Conservation (phyloP, 2,888 invertebrate genomes). For the Caenorhabditis doughertyi region DNA sequence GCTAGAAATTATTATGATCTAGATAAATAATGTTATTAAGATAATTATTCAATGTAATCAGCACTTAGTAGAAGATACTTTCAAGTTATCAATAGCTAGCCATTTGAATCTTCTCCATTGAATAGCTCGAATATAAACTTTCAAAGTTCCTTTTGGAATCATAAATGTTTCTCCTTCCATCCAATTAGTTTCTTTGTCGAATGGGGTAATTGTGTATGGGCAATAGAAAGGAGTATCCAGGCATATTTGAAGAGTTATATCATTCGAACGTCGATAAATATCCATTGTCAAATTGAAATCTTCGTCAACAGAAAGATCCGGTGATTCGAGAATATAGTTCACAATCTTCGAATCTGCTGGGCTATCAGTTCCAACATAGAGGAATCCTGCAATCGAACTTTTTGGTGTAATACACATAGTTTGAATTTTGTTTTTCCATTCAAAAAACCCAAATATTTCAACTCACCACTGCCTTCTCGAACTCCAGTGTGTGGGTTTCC, state of each 20-base stretch:
- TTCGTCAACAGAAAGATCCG: slow-evolving; percentile 68
- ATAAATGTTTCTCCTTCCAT: slow-evolving; percentile 70
- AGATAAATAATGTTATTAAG: slow-evolving; percentile 7
- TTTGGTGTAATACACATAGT: too few relatives aligned
- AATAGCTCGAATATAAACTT: slow-evolving; percentile 77
- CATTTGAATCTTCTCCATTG: slow-evolving; percentile 80
- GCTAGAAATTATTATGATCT: slow-evolving; percentile 39
- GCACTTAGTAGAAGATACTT: slow-evolving; percentile 47
- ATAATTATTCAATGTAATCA: not conserved
- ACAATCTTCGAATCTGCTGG: slow-evolving; percentile 58
- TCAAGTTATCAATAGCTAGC: slow-evolving; percentile 78
- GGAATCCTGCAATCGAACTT: slow-evolving; percentile 72
- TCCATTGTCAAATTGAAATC: slow-evolving; percentile 74
- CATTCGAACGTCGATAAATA: slow-evolving; percentile 76
- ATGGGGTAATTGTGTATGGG: slow-evolving; percentile 72
- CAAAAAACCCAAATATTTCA: not conserved
- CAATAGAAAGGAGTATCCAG: slow-evolving; percentile 75
- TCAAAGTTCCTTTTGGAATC: slow-evolving; percentile 68
- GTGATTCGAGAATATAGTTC: slow-evolving; percentile 76
- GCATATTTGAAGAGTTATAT: slow-evolving; percentile 77
- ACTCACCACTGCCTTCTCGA: slow-evolving; percentile 53
- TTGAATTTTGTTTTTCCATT: too few relatives aligned
- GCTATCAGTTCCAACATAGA: slow-evolving; percentile 76
- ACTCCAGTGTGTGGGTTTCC: slow-evolving; percentile 73
- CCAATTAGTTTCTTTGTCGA: slow-evolving; percentile 73